Conservation (phyloP, 23 tunicate genomes). For the Ascidia mentula region DNA sequence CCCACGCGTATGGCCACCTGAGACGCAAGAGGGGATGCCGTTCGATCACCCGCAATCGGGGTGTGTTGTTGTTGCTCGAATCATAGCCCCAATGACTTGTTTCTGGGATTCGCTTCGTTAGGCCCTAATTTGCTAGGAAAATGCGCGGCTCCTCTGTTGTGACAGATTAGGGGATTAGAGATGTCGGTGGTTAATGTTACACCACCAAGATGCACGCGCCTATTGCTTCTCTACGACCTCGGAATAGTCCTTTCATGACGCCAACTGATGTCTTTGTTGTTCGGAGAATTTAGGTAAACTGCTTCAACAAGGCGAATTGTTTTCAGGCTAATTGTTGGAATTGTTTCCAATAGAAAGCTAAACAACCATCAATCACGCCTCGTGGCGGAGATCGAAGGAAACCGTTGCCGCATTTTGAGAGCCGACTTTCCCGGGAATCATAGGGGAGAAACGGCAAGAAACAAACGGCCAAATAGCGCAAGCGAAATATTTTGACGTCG, state of each 20-base stretch:
- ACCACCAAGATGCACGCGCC: conserved; percentile 1
- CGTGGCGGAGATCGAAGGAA: not conserved
- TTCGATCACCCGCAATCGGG: conserved; percentile 6
- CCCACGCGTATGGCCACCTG: too few relatives aligned
- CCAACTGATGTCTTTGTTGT: too few relatives aligned
- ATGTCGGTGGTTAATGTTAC: conserved; percentile 1
- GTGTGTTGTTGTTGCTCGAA: conserved; percentile 1
- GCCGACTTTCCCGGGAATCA: not conserved
- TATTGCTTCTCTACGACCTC: too few relatives aligned
- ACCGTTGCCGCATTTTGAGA: not conserved
- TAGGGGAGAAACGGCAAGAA: not conserved
- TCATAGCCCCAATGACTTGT: not conserved
- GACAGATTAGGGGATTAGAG: conserved; percentile 4
- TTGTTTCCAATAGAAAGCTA: not conserved
- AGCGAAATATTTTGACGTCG: not conserved
- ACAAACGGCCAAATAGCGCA: not conserved
- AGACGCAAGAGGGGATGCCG: not conserved
- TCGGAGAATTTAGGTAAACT: too few relatives aligned
- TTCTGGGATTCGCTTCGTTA: not conserved
- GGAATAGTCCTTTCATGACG: too few relatives aligned
- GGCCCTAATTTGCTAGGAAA: not conserved
- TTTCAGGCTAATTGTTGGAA: too few relatives aligned
- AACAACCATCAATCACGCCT: conserved; percentile 1
- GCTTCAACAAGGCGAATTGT: too few relatives aligned
- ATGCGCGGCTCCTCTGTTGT: not conserved